phyloP scores from a whole-genome alignment of 1,140 invertebrate genomes.

The Sitodiplosis mosellana region DNA sequence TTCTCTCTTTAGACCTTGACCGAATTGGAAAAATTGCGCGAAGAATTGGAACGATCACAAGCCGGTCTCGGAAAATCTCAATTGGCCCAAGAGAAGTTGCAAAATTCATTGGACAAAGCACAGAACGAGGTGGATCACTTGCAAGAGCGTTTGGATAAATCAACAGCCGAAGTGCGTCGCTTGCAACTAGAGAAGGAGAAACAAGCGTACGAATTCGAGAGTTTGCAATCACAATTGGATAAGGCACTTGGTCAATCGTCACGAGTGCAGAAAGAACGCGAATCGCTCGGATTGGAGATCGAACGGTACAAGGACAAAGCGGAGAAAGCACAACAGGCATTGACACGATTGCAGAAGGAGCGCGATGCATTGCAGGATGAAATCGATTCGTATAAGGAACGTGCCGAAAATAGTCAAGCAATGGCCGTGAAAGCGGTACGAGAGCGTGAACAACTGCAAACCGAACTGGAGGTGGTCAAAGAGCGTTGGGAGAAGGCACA shows the following conservation, averaged over 20 bases:
- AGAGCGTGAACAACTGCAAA: slow-evolving; percentile 63
- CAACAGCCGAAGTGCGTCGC: slow-evolving; percentile 58
- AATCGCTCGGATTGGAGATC: slow-evolving; percentile 62
- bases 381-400: slow-evolving; percentile 59
- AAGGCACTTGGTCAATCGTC: slow-evolving; percentile 71
- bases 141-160: slow-evolving; percentile 69
- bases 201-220: slow-evolving; percentile 72
- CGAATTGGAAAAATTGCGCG: slow-evolving; percentile 75
- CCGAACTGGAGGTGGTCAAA: slow-evolving; percentile 68
- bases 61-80: slow-evolving; percentile 76
- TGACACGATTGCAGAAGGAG: slow-evolving; percentile 72
- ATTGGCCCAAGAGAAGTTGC: slow-evolving; percentile 75
- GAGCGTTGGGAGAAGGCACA: slow-evolving; percentile 78
- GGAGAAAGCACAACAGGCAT: slow-evolving; percentile 65
- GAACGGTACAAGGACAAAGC: slow-evolving; percentile 75
- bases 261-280: slow-evolving; percentile 74
- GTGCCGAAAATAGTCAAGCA: slow-evolving; percentile 55
- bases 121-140: slow-evolving; percentile 81
- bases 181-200: slow-evolving; percentile 84
- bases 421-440: slow-evolving; percentile 66
- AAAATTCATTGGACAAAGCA: slow-evolving; percentile 68
- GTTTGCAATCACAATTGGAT: slow-evolving; percentile 74
- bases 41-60: slow-evolving; percentile 77
- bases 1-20: slow-evolving; percentile 32
- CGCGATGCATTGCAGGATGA: slow-evolving; percentile 63